phyloP scores from a whole-genome alignment of 2,113 vertebrate species.

The Pomatostomus ruficeps region DNA sequence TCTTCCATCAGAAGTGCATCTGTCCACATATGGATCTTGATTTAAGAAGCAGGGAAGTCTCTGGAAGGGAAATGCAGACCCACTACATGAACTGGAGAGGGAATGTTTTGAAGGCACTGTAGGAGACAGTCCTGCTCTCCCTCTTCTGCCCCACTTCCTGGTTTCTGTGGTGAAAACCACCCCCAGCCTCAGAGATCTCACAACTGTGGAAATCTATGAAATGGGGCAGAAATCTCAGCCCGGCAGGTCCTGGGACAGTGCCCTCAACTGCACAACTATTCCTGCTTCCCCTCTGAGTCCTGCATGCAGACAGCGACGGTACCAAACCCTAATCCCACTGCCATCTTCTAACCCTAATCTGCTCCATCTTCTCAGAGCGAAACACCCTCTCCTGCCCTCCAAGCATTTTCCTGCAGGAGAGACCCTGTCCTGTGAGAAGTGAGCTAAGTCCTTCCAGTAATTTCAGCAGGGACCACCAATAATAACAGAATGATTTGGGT shows the following conservation, averaged over 20 bases:
- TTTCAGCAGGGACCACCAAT: neutral
- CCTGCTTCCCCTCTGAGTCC: neutral
- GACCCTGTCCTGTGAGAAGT: neutral
- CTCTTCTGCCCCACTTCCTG: neutral
- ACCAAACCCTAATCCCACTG: neutral
- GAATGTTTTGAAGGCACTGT: neutral
- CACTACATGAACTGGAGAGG: neutral
- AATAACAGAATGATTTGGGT: neutral
- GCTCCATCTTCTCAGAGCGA: neutral
- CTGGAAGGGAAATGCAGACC: neutral
- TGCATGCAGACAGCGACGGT: neutral
- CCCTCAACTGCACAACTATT: accelerated
- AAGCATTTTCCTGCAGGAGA: neutral
- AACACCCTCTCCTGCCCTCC: neutral
- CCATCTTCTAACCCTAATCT: too few relatives aligned
- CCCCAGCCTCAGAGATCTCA: neutral
- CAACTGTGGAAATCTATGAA: accelerated
- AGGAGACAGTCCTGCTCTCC: neutral
- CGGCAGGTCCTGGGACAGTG: neutral
- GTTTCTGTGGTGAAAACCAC: neutral
- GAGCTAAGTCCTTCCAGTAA: neutral
- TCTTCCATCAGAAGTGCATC: neutral
- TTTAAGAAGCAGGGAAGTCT: neutral
- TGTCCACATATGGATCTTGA: neutral
- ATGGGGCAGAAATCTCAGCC: neutral